Conservation (phyloP, 30 jellyfish, hydroid and myxozoan species). For the Sanderia malayensis region DNA sequence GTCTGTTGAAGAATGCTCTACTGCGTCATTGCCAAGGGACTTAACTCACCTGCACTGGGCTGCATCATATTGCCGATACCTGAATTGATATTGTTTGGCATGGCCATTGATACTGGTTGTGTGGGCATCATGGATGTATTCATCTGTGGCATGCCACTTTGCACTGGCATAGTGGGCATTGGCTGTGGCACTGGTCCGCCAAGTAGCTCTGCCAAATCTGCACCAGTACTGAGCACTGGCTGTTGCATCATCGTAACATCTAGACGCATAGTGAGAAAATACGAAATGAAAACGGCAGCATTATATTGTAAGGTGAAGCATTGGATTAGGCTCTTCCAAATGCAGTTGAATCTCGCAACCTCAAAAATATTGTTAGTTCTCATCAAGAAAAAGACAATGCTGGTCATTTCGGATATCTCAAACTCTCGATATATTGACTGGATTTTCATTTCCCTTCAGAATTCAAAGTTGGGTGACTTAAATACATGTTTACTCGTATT, state of each 20-base stretch:
- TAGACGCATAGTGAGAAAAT: not conserved
- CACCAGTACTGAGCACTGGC: constrained; percentile 7
- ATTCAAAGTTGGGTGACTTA: too few relatives aligned
- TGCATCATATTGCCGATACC: not conserved
- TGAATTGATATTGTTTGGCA: constrained; percentile 11
- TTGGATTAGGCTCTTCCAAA: too few relatives aligned
- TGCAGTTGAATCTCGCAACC: too few relatives aligned
- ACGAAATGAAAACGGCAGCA: not conserved
- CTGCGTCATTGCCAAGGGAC: too few relatives aligned
- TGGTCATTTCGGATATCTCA: too few relatives aligned
- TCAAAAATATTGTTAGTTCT: too few relatives aligned
- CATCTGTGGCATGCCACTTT: constrained; percentile 5
- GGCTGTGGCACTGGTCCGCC: constrained; percentile 74
- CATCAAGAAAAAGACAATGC: too few relatives aligned
- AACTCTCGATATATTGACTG: too few relatives aligned
- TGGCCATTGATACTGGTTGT: constrained; percentile 6
- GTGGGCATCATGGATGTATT: constrained; percentile 14
- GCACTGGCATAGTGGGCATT: constrained; percentile 11
- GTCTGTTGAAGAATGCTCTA: too few relatives aligned
- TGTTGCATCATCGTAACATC: constrained; percentile 42
- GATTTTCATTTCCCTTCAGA: too few relatives aligned
- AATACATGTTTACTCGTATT: too few relatives aligned
- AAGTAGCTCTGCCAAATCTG: constrained; percentile 47
- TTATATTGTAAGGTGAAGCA: too few relatives aligned
- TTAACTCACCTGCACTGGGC: not conserved